Evolutionary conservation across 2,113 vertebrate genomes (phyloP).

Genomic region (Quiscalus mexicanus): DNA sequence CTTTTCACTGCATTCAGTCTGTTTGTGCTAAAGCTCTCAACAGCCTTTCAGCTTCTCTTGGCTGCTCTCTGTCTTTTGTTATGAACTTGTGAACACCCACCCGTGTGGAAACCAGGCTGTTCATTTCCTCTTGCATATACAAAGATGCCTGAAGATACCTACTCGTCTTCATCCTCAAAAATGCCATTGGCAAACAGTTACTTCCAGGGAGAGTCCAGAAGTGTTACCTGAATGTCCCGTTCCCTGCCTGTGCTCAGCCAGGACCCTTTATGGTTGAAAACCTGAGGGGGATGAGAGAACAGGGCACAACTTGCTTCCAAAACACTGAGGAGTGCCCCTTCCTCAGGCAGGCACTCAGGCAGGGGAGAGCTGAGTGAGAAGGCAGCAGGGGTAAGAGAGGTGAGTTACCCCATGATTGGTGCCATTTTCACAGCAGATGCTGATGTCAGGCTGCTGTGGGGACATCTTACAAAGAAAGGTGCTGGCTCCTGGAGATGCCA

Average conservation of each 20-base stretch:
- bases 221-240: neutral
- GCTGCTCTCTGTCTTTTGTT: neutral
- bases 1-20: neutral
- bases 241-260: neutral
- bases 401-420: neutral
- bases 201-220: neutral
- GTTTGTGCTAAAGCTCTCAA: neutral
- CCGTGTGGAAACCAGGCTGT: neutral
- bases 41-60: neutral
- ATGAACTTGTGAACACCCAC: neutral
- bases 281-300: neutral
- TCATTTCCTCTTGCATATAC: neutral
- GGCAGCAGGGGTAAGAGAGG: neutral
- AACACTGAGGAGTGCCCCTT: neutral
- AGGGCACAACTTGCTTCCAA: neutral
- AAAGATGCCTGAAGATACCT: neutral
- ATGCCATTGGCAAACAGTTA: neutral
- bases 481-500: neutral
- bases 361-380: neutral
- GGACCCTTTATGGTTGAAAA: neutral
- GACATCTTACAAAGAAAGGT: neutral
- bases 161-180: neutral
- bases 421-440: neutral
- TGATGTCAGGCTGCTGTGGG: neutral
- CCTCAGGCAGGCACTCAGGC: neutral